Conservation (phyloP, 1,140 invertebrate species). For the Venustaconcha ellipsiformis region DNA sequence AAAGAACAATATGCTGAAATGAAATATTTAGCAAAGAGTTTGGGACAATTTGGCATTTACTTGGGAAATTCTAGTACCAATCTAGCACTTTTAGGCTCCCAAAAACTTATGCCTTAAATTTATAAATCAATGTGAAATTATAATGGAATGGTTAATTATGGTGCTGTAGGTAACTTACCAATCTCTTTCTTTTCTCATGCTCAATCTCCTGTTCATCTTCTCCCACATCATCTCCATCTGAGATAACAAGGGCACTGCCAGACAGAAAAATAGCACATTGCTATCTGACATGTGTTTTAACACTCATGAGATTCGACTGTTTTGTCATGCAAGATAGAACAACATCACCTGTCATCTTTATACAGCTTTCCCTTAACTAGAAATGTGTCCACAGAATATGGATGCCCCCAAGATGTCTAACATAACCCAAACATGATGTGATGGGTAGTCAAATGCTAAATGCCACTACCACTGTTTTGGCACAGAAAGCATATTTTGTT, state of each 20-base stretch:
- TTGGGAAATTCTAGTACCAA: too few relatives aligned
- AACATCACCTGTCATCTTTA: not conserved
- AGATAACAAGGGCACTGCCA: slow-evolving; percentile 52
- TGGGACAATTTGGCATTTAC: too few relatives aligned
- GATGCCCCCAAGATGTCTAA: not conserved
- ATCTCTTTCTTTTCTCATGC: slow-evolving; percentile 61
- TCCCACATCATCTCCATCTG: slow-evolving; percentile 39
- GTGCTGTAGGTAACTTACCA: slow-evolving; percentile 37
- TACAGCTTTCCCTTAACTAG: not conserved
- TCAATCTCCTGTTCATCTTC: slow-evolving; percentile 61
- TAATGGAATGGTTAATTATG: too few relatives aligned
- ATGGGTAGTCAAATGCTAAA: too few relatives aligned
- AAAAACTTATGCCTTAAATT: too few relatives aligned
- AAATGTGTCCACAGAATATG: not conserved
- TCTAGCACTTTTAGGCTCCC: too few relatives aligned
- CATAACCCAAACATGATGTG: not conserved
- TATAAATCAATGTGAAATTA: too few relatives aligned
- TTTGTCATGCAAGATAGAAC: not conserved
- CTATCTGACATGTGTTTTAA: not conserved
- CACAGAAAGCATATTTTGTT: too few relatives aligned
- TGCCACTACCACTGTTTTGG: too few relatives aligned
- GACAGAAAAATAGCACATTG: slow-evolving; percentile 1
- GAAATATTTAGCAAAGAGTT: too few relatives aligned
- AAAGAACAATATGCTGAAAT: too few relatives aligned
- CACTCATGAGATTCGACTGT: too few relatives aligned